Evolutionary conservation across 2,113 vertebrate species (phyloP).

Genomic region (Neofelis nebulosa): DNA sequence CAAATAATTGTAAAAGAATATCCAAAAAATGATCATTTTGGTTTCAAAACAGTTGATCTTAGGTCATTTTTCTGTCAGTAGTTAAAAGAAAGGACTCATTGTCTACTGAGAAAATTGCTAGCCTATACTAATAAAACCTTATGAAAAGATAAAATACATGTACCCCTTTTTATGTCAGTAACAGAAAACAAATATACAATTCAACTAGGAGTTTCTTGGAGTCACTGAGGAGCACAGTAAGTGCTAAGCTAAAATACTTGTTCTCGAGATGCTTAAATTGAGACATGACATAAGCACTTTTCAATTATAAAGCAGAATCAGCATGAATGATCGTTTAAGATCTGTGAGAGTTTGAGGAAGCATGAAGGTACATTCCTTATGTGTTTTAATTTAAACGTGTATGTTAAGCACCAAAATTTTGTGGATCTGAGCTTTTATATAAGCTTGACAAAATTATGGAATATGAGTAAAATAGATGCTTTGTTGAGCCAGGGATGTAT

Average conservation of each 20-base stretch:
- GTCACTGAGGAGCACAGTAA: background rate
- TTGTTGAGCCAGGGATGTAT: background rate
- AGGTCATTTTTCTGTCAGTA: background rate
- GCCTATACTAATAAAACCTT: background rate
- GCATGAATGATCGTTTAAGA: conserved; percentile 3
- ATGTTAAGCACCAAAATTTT: background rate
- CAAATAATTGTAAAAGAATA: conserved; percentile 18
- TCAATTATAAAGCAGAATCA: background rate
- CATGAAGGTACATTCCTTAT: background rate
- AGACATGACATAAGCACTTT: background rate
- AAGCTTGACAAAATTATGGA: background rate
- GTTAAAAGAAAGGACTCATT: background rate
- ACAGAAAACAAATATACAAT: background rate
- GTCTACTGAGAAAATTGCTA: background rate
- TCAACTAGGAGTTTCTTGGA: background rate
- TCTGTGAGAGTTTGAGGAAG: background rate
- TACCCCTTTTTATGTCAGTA: background rate
- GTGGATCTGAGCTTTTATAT: background rate
- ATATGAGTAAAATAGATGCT: background rate
- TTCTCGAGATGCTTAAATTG: background rate
- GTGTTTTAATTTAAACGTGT: conserved; percentile 43
- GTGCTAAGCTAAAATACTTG: background rate
- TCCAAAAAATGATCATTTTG: background rate
- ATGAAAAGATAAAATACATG: background rate
- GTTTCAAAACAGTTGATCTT: background rate